Percentiles rank a stretch among this genome's conserved stretches.
Evolutionary conservation across 2,113 vertebrate genomes (phyloP).

Genomic region (Drymodes brunneopygia): DNA sequence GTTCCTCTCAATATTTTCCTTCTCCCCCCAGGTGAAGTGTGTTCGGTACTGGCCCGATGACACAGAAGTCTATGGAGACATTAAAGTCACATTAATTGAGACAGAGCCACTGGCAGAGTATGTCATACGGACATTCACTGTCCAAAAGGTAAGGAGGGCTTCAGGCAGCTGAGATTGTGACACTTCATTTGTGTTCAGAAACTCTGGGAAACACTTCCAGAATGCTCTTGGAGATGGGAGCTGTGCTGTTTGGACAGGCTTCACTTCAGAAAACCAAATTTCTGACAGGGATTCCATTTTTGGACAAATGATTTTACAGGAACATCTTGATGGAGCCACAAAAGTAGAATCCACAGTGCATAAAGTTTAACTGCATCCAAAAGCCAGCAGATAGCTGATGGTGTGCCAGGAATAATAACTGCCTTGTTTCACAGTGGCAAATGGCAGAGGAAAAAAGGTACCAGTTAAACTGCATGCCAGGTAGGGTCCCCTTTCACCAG

Average conservation of each 20-base stretch:
- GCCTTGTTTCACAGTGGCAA: not conserved
- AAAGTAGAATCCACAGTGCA: not conserved
- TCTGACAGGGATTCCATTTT: not conserved
- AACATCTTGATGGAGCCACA: not conserved
- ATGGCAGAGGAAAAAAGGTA: not conserved
- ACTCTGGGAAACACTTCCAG: not conserved
- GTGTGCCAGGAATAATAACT: not conserved
- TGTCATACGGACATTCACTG: conserved; percentile 94
- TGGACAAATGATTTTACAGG: not conserved
- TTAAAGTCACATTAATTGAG: conserved; percentile 96
- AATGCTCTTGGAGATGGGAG: not conserved
- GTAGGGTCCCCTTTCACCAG: not conserved
- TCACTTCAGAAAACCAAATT: not conserved
- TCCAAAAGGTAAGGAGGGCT: conserved; percentile 87
- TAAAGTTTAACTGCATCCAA: conserved; percentile 2
- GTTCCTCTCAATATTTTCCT: not conserved
- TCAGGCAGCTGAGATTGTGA: not conserved
- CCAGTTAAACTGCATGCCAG: not conserved
- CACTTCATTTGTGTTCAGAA: not conserved
- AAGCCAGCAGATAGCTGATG: not conserved
- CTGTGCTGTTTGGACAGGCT: not conserved
- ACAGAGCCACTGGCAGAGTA: conserved; percentile 95
- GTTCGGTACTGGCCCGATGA: conserved; percentile 98
- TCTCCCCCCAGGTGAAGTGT: conserved; percentile 86
- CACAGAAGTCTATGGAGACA: conserved; percentile 92